Evolutionary conservation across 2,113 vertebrate species (phyloP).

Genomic region (Buteo buteo): DNA sequence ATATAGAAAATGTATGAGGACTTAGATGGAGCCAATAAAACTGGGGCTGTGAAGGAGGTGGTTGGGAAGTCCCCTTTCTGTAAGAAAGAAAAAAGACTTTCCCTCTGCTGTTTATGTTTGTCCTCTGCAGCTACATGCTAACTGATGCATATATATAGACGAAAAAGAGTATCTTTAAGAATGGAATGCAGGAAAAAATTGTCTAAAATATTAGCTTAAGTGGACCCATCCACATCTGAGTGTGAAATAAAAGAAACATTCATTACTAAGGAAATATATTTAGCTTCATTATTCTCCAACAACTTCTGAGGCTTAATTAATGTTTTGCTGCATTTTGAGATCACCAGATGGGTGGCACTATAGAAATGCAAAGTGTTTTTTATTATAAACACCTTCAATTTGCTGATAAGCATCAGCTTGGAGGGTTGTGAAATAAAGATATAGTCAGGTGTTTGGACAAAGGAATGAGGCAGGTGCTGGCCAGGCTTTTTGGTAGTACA

Average conservation of each 20-base stretch:
- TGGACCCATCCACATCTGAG: neutral
- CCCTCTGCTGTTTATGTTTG: neutral
- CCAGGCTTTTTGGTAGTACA: neutral
- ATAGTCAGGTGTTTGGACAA: neutral
- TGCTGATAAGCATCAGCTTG: neutral
- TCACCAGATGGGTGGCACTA: neutral
- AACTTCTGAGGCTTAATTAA: slow-evolving; percentile 4
- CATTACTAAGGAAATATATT: slow-evolving; percentile 5
- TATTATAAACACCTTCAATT: neutral
- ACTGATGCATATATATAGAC: neutral
- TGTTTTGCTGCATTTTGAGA: slow-evolving; percentile 18
- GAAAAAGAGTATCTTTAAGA: neutral
- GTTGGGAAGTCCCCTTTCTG: neutral
- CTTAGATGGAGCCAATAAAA: neutral
- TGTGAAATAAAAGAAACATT: neutral
- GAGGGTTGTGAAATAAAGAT: neutral
- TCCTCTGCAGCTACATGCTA: neutral
- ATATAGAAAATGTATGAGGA: neutral
- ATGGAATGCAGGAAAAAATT: neutral
- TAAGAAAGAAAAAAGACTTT: neutral
- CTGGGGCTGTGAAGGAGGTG: neutral
- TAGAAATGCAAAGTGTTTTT: neutral
- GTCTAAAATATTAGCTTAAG: neutral
- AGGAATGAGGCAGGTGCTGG: neutral
- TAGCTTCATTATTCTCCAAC: neutral